Percentiles rank a stretch among this genome's conserved stretches.
Conservation (phyloP, 2,888 invertebrate genomes). For the Taenaris catops region DNA sequence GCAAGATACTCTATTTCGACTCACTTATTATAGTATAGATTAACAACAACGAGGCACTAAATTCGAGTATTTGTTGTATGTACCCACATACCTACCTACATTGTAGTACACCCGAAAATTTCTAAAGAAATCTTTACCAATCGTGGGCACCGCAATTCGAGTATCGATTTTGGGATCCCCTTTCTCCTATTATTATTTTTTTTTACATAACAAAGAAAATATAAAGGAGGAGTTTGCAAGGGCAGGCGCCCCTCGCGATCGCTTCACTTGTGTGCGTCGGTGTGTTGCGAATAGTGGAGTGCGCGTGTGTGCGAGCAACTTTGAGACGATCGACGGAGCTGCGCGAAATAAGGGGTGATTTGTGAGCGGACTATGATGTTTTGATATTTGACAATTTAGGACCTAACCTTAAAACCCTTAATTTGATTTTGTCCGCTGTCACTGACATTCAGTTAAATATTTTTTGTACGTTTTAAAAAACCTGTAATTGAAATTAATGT, state of each 20-base stretch:
- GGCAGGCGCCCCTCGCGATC: constrained; percentile 52
- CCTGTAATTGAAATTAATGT: too few relatives aligned
- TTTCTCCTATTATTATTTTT: constrained; percentile 74
- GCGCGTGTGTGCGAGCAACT: constrained; percentile 45
- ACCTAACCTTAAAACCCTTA: too few relatives aligned
- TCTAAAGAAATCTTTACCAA: constrained; percentile 23
- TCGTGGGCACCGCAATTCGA: constrained; percentile 55
- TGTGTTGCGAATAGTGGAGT: constrained; percentile 30
- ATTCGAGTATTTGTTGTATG: too few relatives aligned
- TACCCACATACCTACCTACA: too few relatives aligned
- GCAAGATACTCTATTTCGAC: too few relatives aligned
- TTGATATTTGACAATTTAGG: constrained; percentile 46
- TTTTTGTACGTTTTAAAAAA: too few relatives aligned
- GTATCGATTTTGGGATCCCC: constrained; percentile 75
- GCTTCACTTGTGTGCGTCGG: constrained; percentile 36
- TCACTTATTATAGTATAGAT: too few relatives aligned
- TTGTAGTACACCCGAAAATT: too few relatives aligned
- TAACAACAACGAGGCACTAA: too few relatives aligned
- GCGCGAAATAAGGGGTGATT: constrained; percentile 67
- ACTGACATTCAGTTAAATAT: too few relatives aligned
- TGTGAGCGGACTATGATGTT: constrained; percentile 29
- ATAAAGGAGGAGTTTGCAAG: constrained; percentile 74
- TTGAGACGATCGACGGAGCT: constrained; percentile 72
- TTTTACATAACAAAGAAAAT: constrained; percentile 79
- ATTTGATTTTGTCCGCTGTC: too few relatives aligned